Percentiles rank a stretch among this genome's conserved stretches.
Conservation (phyloP, 1,140 invertebrate genomes). For the Meteorus sp. region DNA sequence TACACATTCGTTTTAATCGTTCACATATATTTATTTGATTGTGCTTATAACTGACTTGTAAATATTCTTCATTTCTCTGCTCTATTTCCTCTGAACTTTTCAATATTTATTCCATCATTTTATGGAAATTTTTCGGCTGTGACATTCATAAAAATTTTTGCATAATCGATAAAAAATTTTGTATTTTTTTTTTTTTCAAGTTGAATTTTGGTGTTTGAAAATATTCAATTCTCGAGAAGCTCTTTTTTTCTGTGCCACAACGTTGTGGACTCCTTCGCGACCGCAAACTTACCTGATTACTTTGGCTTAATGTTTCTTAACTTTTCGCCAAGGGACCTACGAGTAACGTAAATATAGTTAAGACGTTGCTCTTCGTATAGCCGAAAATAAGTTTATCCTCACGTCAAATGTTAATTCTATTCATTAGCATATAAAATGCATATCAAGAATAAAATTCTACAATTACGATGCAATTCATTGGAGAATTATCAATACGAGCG, state of each 20-base stretch:
- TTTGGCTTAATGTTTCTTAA: conserved; percentile 28
- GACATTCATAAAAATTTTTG: neutral
- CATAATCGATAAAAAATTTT: neutral
- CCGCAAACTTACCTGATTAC: conserved; percentile 27
- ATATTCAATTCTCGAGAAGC: conserved; percentile 25
- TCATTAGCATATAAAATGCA: neutral
- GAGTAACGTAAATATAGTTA: conserved; percentile 8
- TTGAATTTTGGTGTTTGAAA: conserved; percentile 17
- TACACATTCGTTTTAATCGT: neutral
- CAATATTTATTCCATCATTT: no score
- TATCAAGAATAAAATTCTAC: no score
- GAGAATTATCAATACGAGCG: no score
- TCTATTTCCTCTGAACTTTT: no score
- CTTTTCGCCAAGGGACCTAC: conserved; percentile 21
- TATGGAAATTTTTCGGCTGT: no score
- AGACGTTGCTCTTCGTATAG: conserved; percentile 8
- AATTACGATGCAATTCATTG: no score
- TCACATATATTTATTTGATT: no score
- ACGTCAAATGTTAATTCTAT: neutral
- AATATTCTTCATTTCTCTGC: no score
- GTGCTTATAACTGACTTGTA: no score
- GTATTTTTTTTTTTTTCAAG: neutral
- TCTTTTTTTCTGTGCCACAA: conserved; percentile 16
- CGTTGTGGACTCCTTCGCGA: conserved; percentile 11
- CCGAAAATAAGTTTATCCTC: conserved; percentile 12